Evolutionary conservation across 2,113 vertebrate genomes (phyloP).

Genomic region (Oceanodroma tethys): DNA sequence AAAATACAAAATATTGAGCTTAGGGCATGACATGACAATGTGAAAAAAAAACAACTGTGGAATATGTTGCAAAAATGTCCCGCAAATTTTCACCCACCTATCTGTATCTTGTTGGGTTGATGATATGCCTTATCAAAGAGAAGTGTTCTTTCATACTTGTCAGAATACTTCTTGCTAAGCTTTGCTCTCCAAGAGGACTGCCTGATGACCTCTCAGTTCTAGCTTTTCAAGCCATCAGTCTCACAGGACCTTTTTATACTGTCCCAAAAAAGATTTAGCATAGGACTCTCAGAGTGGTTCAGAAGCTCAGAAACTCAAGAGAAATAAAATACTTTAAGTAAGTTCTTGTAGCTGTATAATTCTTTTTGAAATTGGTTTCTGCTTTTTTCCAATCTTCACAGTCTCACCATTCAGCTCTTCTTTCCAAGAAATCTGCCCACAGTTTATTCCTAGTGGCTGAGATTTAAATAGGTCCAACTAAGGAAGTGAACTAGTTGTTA

Average conservation of each 20-base stretch:
- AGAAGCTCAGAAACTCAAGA: neutral
- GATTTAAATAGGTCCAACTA: neutral
- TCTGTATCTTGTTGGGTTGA: neutral
- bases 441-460: neutral
- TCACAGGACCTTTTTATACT: neutral
- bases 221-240: neutral
- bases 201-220: neutral
- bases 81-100: neutral
- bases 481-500: neutral
- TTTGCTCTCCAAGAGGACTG: neutral
- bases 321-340: neutral
- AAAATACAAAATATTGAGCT: neutral
- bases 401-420: neutral
- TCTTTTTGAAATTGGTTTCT: neutral
- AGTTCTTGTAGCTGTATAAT: neutral
- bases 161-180: neutral
- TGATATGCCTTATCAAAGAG: neutral
- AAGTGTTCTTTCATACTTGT: neutral
- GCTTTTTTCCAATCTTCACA: neutral
- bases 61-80: neutral
- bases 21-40: accelerated
- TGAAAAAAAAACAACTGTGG: neutral
- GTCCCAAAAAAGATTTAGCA: neutral
- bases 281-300: neutral
- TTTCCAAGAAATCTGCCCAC: neutral